phyloP scores from a whole-genome alignment of 1,140 invertebrate genomes.

The Caerostris darwini region DNA sequence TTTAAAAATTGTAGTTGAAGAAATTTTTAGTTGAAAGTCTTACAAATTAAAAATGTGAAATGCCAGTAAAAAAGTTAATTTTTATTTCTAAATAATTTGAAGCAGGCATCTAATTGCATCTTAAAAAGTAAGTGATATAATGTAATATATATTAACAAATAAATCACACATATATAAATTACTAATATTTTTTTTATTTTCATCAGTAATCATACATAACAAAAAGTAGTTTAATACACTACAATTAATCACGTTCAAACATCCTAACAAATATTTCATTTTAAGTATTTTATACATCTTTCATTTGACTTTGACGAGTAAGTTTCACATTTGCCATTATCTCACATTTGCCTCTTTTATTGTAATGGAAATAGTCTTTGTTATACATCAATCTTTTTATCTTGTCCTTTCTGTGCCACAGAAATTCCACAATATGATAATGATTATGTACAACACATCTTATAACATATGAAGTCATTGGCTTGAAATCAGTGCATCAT shows the following conservation, averaged over 20 bases:
- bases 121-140: too few relatives aligned
- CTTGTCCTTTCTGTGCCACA: too few relatives aligned
- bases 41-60: too few relatives aligned
- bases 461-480: neutral
- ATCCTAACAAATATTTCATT: neutral
- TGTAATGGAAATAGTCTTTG: too few relatives aligned
- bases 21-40: too few relatives aligned
- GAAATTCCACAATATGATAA: neutral
- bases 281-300: neutral
- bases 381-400: too few relatives aligned
- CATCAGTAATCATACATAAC: neutral
- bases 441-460: neutral
- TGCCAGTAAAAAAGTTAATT: too few relatives aligned
- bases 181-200: slow-evolving; percentile 7
- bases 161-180: neutral
- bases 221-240: slow-evolving; percentile 5
- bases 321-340: neutral
- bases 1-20: too few relatives aligned
- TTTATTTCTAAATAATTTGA: too few relatives aligned
- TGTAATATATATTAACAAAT: too few relatives aligned
- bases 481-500: neutral
- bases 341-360: too few relatives aligned
- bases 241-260: neutral
- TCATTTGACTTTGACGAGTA: neutral
- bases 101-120: too few relatives aligned